A percentile compares a stretch with the other conserved stretches of the same genome.
Evolutionary conservation across 2,888 invertebrate genomes (phyloP).

Genomic region (Marronus borbonicus): DNA sequence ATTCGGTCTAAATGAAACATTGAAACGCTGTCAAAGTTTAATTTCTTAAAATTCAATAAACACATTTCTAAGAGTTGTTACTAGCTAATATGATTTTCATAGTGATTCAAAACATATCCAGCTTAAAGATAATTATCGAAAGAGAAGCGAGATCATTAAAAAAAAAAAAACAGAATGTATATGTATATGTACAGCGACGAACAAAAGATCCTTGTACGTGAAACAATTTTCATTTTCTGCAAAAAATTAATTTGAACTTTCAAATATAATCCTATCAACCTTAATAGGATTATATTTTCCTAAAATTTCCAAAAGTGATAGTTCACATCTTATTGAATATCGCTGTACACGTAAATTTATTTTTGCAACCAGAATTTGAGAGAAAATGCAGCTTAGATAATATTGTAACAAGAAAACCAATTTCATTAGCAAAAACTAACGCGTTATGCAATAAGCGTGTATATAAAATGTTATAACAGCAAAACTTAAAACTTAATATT

Average conservation of each 20-base stretch:
- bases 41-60: no score
- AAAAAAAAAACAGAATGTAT: background rate
- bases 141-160: background rate
- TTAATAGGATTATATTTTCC: no score
- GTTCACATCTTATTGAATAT: no score
- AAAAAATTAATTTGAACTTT: no score
- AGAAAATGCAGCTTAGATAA: slow-evolving; percentile 13
- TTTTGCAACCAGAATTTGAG: background rate
- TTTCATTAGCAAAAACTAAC: slow-evolving; percentile 37
- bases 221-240: no score
- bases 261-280: no score
- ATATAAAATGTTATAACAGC: slow-evolving; percentile 43
- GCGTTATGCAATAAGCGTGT: slow-evolving; percentile 20
- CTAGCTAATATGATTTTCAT: background rate
- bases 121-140: background rate
- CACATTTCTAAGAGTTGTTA: no score
- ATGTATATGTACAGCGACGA: background rate
- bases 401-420: slow-evolving; percentile 20
- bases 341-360: background rate
- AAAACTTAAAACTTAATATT: slow-evolving; percentile 37
- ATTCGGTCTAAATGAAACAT: no score
- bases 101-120: background rate
- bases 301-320: no score
- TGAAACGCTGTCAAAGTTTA: no score
- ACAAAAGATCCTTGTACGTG: no score